Evolutionary conservation across 2,888 invertebrate species (phyloP), one percentile per base, ranked within the genome.

Genomic region (Ecdyonurus torrentis): DNA sequence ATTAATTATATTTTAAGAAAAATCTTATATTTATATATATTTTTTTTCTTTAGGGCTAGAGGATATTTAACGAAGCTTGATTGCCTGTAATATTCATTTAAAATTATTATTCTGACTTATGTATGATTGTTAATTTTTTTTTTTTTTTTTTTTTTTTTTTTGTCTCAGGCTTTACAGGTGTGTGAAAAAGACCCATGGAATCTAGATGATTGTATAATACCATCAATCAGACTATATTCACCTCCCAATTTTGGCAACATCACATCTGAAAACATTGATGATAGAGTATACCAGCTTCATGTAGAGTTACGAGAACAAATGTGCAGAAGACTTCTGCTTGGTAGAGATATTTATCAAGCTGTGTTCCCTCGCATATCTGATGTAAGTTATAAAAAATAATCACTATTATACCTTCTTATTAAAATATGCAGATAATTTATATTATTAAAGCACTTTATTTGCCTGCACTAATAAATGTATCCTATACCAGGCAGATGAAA

Each of bases 281-380:
- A n/a, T 55, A 7, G 55, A 18, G 22, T 22, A 7, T 18, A 10
- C 7, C 5, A 5, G 10, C 55, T 55, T 5, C 7, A n/a, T 15
- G 60, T 55, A 7, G 62, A 64, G 19, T 22, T 55, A 23, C 23
- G 37, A 24, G 52, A 61, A 18, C 65, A 66, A 18, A 53, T 22
- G 23, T 67, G 67, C 23, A 63, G 61, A 20, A 62, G 63, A 18
- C 55, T 74, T 66, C 73, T 71, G 61, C 77, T 78, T 59, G 79
- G 80, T 0, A 70, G 76, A 60, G 73, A 76, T 55, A 67, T 76
- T 63, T 74, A 75, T 0, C 71, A 74, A 0, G 75, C 75, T 0
- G 71, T 78, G 1, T 72, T 72, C 68, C 69, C 59, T 37, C 55
- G 64, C 53, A 1, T 55, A 25, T 25, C 24, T 22, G 5, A 10